Conservation (phyloP, 1,140 invertebrate genomes). For the Pteromalus puparum region DNA sequence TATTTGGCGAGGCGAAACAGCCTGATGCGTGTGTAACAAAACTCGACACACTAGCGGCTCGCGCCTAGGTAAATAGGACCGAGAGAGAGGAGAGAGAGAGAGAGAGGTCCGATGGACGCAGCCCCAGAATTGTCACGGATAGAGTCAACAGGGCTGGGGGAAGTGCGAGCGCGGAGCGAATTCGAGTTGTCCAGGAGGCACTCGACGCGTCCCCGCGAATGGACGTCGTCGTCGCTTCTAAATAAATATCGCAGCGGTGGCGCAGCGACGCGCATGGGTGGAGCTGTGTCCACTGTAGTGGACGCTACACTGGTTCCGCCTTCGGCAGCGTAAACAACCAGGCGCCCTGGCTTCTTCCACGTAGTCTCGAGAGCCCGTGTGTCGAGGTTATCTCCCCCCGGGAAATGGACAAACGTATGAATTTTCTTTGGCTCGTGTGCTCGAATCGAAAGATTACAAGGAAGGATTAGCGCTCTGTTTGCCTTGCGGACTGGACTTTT, state of each 20-base stretch:
- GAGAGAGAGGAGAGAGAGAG: not conserved
- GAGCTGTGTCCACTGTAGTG: not conserved
- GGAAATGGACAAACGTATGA: constrained; percentile 5
- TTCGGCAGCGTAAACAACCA: constrained; percentile 20
- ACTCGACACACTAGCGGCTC: not conserved
- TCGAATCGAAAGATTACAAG: constrained; percentile 8
- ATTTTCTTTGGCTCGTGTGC: not conserved
- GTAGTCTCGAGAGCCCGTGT: not conserved
- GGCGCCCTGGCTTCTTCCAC: not conserved
- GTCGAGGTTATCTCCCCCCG: not conserved
- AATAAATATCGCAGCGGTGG: constrained; percentile 21
- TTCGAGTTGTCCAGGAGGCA: constrained; percentile 21
- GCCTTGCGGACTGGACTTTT: not conserved
- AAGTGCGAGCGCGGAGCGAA: not conserved
- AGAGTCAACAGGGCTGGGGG: not conserved
- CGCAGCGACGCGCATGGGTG: not conserved
- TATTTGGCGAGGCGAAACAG: constrained; percentile 44
- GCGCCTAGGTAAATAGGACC: not conserved
- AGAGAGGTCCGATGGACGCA: not conserved
- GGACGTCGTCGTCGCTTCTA: constrained; percentile 24
- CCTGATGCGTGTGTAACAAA: constrained; percentile 26
- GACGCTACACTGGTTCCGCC: not conserved
- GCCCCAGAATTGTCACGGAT: not conserved
- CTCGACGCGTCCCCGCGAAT: constrained; percentile 12
- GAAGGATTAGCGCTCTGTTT: constrained; percentile 23